Percentiles rank a stretch among this genome's conserved stretches.
These are phyloP conservation scores for Cololabis saira DNA, from an alignment of 2,113 vertebrate species.

Conservation along the genomic window DNA sequence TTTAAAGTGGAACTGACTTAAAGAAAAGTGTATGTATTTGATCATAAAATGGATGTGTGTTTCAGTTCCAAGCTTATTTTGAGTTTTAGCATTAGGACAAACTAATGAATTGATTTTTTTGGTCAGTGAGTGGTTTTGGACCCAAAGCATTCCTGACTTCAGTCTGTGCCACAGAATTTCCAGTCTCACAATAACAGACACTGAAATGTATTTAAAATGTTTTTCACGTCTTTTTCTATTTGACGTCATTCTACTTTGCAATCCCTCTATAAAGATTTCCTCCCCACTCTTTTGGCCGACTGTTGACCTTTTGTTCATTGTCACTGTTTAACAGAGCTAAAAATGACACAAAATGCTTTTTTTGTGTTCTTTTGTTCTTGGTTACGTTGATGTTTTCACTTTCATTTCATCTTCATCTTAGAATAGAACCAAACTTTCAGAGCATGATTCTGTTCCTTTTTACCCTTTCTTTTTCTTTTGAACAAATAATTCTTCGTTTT, in stretches of 20 bases:
- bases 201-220: not conserved
- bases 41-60: too few relatives aligned
- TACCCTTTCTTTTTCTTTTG: not conserved
- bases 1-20: too few relatives aligned
- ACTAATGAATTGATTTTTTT: too few relatives aligned
- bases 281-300: not conserved
- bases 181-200: too few relatives aligned
- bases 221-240: not conserved
- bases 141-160: too few relatives aligned
- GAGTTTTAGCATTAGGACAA: too few relatives aligned
- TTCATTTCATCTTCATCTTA: slow-evolving; percentile 1
- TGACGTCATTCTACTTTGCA: slow-evolving; percentile 4
- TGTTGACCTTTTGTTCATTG: slow-evolving; percentile 15
- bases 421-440: slow-evolving; percentile 3
- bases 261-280: slow-evolving; percentile 1
- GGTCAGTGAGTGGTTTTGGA: too few relatives aligned
- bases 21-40: too few relatives aligned
- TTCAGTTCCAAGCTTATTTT: too few relatives aligned
- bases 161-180: too few relatives aligned
- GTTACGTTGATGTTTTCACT: slow-evolving; percentile 21
- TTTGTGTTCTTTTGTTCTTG: slow-evolving; percentile 9
- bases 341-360: slow-evolving; percentile 5
- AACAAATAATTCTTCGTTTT: too few relatives aligned
- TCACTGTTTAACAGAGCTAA: slow-evolving; percentile 2
- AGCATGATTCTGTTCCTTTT: slow-evolving; percentile 6